phyloP scores from a whole-genome alignment of 1,140 invertebrate species.

The Colletes latitarsis region DNA sequence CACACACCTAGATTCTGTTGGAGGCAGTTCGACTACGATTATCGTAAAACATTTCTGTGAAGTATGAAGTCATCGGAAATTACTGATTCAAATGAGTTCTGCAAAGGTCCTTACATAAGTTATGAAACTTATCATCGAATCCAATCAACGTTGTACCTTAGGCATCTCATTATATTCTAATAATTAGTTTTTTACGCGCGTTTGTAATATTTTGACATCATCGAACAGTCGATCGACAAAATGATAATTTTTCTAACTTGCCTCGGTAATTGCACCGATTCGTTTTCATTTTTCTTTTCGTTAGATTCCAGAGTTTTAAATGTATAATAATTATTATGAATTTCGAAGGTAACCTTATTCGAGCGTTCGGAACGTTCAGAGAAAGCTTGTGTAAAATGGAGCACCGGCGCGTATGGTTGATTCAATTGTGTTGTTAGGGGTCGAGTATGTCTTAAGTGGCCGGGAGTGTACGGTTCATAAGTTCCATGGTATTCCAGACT shows the following conservation, averaged over 20 bases:
- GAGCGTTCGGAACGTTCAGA: not conserved
- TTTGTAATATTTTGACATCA: too few relatives aligned
- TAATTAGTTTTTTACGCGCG: not conserved
- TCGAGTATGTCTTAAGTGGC: constrained; percentile 37
- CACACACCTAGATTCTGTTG: not conserved
- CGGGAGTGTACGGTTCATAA: constrained; percentile 55
- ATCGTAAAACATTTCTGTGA: constrained; percentile 24
- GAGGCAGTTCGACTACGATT: constrained; percentile 24
- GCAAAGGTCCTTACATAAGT: constrained; percentile 8
- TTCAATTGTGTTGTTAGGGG: constrained; percentile 40
- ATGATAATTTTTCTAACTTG: too few relatives aligned
- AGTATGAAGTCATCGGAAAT: constrained; percentile 20
- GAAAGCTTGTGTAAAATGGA: not conserved
- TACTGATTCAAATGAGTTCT: constrained; percentile 32
- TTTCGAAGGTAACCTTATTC: too few relatives aligned
- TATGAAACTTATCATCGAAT: constrained; percentile 3
- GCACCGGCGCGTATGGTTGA: not conserved
- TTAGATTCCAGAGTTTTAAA: too few relatives aligned
- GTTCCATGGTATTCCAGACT: constrained; percentile 51
- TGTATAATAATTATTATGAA: too few relatives aligned
- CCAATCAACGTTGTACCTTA: not conserved
- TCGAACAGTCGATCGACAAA: too few relatives aligned
- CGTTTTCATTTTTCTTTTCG: too few relatives aligned
- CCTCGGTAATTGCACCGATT: too few relatives aligned
- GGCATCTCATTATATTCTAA: not conserved